A percentile compares a stretch with the other conserved stretches of the same genome.
phyloP scores from a whole-genome alignment of 2,797 vertebrate genomes.

The Myiotriccus ornatus region DNA sequence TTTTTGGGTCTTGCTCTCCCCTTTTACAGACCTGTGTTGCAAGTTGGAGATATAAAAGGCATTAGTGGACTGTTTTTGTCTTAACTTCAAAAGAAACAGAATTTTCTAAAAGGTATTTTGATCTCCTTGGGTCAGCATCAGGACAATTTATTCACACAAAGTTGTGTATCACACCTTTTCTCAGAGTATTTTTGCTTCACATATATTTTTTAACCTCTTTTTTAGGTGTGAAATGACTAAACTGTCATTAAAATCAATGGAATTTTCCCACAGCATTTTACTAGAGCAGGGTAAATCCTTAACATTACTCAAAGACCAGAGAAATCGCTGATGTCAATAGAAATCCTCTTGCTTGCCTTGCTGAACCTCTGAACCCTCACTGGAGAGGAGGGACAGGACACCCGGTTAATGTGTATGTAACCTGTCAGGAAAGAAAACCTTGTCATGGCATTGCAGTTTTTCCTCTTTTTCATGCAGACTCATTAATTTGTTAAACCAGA shows the following conservation, averaged over 20 bases:
- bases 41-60: not conserved
- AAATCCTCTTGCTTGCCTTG: not conserved
- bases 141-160: not conserved
- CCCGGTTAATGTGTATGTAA: not conserved
- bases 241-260: not conserved
- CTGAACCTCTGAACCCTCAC: not conserved
- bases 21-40: not conserved
- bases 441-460: not conserved
- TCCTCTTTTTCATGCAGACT: not conserved
- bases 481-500: constrained; percentile 41
- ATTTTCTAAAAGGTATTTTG: not conserved
- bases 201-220: not conserved
- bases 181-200: not conserved
- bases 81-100: not conserved
- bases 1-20: not conserved
- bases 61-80: not conserved
- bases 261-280: not conserved
- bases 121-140: not conserved
- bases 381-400: not conserved
- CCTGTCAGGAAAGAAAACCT: not conserved
- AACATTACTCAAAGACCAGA: not conserved
- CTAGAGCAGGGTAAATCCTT: not conserved
- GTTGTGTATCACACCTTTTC: not conserved
- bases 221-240: not conserved
- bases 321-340: not conserved